Percentiles rank a stretch among this genome's conserved stretches.
Conservation (phyloP, 1,140 invertebrate species). For the Hycleus phaleratus region DNA sequence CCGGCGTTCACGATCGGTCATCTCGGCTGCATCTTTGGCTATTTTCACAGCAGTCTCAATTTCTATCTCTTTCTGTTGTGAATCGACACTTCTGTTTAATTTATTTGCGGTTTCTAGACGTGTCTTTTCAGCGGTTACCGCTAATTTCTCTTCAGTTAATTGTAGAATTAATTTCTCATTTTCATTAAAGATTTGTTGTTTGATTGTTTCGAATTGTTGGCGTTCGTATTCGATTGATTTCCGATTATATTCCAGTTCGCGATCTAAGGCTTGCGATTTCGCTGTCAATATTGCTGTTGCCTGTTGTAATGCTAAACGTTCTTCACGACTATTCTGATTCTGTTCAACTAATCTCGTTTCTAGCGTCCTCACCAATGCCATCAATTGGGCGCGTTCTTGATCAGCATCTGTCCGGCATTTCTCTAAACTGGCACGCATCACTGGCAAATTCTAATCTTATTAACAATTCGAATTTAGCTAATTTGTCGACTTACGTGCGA, state of each 20-base stretch:
- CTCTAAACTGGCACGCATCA: slow-evolving; percentile 40
- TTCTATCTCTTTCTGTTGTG: slow-evolving; percentile 40
- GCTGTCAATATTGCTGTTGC: slow-evolving; percentile 33
- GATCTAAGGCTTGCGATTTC: slow-evolving; percentile 41
- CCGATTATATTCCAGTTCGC: slow-evolving; percentile 39
- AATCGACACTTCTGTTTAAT: slow-evolving; percentile 34
- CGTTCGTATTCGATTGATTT: slow-evolving; percentile 42
- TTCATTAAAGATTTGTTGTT: slow-evolving; percentile 40
- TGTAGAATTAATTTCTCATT: slow-evolving; percentile 39
- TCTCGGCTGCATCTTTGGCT: slow-evolving; percentile 42
- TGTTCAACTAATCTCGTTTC: slow-evolving; percentile 41
- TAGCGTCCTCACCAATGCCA: slow-evolving; percentile 42
- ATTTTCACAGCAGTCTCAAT: slow-evolving; percentile 45
- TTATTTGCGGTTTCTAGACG: slow-evolving; percentile 41
- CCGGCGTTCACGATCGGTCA: slow-evolving; percentile 43
- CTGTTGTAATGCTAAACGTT: slow-evolving; percentile 38
- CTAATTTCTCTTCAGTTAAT: slow-evolving; percentile 43
- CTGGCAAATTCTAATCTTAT: slow-evolving; percentile 18
- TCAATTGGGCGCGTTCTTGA: slow-evolving; percentile 42
- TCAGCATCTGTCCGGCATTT: slow-evolving; percentile 42
- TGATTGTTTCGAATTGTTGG: slow-evolving; percentile 40
- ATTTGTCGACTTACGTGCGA: slow-evolving; percentile 31
- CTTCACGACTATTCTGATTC: slow-evolving; percentile 37
- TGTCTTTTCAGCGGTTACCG: slow-evolving; percentile 39
- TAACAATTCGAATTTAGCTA: too few relatives aligned